phyloP scores from a whole-genome alignment of 2,113 vertebrate species.

The Chionomys nivalis region DNA sequence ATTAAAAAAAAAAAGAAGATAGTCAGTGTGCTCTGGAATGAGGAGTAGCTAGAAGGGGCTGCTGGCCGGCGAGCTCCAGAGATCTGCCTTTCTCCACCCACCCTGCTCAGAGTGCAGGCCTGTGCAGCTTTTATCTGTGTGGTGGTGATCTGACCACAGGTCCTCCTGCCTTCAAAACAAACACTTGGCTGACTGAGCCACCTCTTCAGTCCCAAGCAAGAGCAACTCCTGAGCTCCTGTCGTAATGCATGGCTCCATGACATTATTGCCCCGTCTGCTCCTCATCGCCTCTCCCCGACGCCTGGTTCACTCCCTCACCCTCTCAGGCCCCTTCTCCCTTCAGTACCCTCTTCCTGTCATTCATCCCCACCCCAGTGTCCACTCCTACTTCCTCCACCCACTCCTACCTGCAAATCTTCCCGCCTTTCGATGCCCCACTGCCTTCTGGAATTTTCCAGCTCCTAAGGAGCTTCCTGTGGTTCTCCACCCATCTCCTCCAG shows the following conservation, averaged over 20 bases:
- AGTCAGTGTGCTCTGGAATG: not conserved
- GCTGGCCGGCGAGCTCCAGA: not conserved
- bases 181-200: not conserved
- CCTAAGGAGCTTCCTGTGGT: not conserved
- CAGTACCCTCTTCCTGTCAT: not conserved
- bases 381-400: not conserved
- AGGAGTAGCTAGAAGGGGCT: not conserved
- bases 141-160: not conserved
- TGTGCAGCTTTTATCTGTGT: not conserved
- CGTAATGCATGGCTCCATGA: no score
- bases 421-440: not conserved
- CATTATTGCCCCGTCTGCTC: not conserved
- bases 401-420: not conserved
- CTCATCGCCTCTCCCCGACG: no score
- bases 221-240: not conserved
- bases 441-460: not conserved
- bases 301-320: not conserved
- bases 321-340: not conserved
- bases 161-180: not conserved
- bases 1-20: no score
- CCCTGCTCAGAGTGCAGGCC: not conserved
- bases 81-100: not conserved
- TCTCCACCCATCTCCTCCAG: not conserved
- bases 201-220: not conserved
- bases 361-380: no score